Percentiles rank a stretch among this genome's conserved stretches.
These are phyloP conservation scores for Gymnocypris eckloni DNA, from an alignment of 2,797 vertebrate genomes.

Conservation along the genomic window DNA sequence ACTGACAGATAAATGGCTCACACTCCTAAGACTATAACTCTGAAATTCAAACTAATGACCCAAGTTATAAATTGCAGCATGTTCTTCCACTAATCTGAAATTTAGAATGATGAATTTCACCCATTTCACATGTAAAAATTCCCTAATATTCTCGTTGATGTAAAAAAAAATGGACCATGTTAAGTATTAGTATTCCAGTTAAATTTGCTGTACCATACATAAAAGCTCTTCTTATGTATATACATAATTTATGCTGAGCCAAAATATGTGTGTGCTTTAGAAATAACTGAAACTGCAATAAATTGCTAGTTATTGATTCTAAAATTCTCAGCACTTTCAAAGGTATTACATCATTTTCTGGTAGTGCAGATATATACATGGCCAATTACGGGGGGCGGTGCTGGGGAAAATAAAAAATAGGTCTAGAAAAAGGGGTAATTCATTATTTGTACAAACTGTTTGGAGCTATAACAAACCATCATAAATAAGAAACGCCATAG, in stretches of 20 bases:
- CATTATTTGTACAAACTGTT: background rate
- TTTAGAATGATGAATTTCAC: slow-evolving; percentile 38
- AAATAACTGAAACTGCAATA: slow-evolving; percentile 57
- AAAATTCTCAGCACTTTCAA: slow-evolving; percentile 64
- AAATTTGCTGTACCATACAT: slow-evolving; percentile 53
- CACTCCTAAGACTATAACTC: background rate
- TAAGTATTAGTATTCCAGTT: slow-evolving; percentile 45
- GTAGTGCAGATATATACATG: slow-evolving; percentile 23
- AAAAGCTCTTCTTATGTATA: slow-evolving; percentile 55
- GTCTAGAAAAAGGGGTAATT: slow-evolving; percentile 38
- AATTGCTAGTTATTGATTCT: slow-evolving; percentile 63
- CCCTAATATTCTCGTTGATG: background rate
- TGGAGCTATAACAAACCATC: background rate
- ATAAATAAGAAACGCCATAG: too few species aligned
- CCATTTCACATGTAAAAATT: slow-evolving; percentile 15
- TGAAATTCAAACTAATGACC: background rate
- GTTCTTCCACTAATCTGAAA: background rate
- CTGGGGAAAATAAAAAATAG: background rate
- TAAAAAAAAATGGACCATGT: background rate
- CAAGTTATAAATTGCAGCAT: background rate
- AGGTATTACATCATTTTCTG: slow-evolving; percentile 61
- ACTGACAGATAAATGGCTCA: background rate
- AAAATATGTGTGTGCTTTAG: slow-evolving; percentile 65
- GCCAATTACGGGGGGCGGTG: background rate
- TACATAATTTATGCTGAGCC: slow-evolving; percentile 61